Evolutionary conservation across 2,888 invertebrate genomes (phyloP), one percentile per base, ranked within the genome.

Genomic region (Tethea ocularis): DNA sequence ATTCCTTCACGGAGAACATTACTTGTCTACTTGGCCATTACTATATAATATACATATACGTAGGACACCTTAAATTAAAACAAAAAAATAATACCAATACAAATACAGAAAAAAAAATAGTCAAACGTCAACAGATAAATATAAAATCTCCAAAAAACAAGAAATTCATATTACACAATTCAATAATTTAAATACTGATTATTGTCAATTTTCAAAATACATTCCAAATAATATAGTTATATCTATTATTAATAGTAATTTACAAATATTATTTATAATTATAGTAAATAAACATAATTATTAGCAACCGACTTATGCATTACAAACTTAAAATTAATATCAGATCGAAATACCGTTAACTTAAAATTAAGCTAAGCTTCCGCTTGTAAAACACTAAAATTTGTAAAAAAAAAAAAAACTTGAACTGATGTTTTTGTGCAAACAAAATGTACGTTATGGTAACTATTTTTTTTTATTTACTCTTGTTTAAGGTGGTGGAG

Each of bases 121-220:
- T 85, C 84, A 89, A 91, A 90, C 85, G 74, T 87, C 79, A 91
- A 91, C 90, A 88, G 83, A 87, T 84, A 89, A 84, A 90, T 89
- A 89, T 86, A 87, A 86, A 83, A 82, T 83, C 80, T 83, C 79
- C 83, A 82, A 84, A 87, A 89, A 83, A 46, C 84, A 91, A 89
- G 84, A 86, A 85, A 84, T 85, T 80, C 73, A 71, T 71, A 75
- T 77, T 77, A 33, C 33, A 33, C 70, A 75, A 74, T 82, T 80
- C 68, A 82, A 85, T 86, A 87, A 86, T 88, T 87, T 89, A 90
- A 92, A 91, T 91, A 92, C 91, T 91, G 91, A 83, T 91, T 92
- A 91, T 91, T 92, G 91, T 92, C 92, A 83, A 89, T 84, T n/a
- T 89, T 86, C 78, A 77, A 89, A 89, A 87, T 87, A 89, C 87